A percentile compares a stretch with the other conserved stretches of the same genome.
These are phyloP conservation scores for Anadara kagoshimensis DNA, from an alignment of 1,140 invertebrate genomes.

Conservation along the genomic window DNA sequence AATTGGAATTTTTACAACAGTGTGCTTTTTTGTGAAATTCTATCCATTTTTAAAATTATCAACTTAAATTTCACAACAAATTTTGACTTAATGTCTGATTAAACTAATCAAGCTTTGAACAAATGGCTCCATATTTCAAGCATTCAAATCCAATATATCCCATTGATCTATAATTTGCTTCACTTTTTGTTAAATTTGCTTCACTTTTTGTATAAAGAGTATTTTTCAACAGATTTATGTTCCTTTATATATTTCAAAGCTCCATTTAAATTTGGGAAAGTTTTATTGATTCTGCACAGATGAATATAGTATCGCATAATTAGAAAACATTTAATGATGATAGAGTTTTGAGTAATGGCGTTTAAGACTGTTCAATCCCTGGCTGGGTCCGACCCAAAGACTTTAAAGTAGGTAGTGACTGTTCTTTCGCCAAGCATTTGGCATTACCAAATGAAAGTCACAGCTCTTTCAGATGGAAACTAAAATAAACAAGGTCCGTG, in stretches of 20 bases:
- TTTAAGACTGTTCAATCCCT: not conserved
- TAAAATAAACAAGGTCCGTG: too few species aligned
- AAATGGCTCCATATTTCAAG: not conserved
- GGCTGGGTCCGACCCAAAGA: too few species aligned
- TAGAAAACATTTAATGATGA: not conserved
- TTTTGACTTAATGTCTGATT: not conserved
- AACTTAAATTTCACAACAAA: not conserved
- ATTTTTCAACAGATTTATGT: too few species aligned
- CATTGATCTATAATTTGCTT: too few species aligned
- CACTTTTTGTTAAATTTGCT: too few species aligned
- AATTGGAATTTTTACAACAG: not conserved
- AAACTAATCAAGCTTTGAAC: not conserved
- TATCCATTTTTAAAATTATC: not conserved
- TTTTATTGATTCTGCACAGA: not conserved
- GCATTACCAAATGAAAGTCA: too few species aligned
- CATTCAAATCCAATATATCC: too few species aligned
- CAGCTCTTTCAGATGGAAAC: too few species aligned
- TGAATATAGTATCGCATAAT: not conserved
- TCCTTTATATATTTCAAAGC: not conserved
- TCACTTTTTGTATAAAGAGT: too few species aligned
- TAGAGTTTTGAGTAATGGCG: slow-evolving; percentile 13
- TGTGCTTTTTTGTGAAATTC: not conserved
- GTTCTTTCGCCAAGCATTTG: too few species aligned
- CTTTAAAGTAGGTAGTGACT: too few species aligned
- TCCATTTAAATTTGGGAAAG: not conserved